Evolutionary conservation across 2,113 vertebrate species (phyloP).

Genomic region (human): GRCh38 chr4:123899001-123899500

Average conservation of each 20-base stretch:
- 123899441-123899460: rapidly evolving
- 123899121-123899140: slow-evolving; percentile 53
- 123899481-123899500: background rate
- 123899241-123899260: background rate
- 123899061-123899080: background rate
- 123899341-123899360: background rate
- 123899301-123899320: background rate
- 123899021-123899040: slow-evolving; percentile 25
- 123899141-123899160: background rate
- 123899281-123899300: slow-evolving; percentile 29
- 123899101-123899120: slow-evolving; percentile 28
- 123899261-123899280: background rate
- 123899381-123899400: background rate
- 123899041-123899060: slow-evolving; percentile 37
- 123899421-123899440: background rate
- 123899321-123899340: background rate
- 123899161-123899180: background rate
- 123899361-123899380: background rate
- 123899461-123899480: background rate
- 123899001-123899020: slow-evolving; percentile 21
- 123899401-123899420: background rate
- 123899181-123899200: slow-evolving; percentile 28
- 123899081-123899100: slow-evolving; percentile 56
- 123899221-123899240: background rate
- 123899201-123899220: background rate